These are phyloP conservation scores for Monomorium pharaonis DNA, from an alignment of 1,140 invertebrate genomes.

Conservation along the genomic window DNA sequence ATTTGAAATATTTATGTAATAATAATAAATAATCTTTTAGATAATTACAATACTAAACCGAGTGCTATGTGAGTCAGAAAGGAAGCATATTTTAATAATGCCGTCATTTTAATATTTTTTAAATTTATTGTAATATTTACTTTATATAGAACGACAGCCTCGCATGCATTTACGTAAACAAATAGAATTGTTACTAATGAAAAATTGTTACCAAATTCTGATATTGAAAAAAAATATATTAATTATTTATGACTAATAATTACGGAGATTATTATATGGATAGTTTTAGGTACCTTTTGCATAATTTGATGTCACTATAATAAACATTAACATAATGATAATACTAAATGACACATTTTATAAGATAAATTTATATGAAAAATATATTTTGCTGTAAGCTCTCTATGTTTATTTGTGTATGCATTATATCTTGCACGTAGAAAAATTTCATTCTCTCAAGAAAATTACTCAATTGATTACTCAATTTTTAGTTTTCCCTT, in stretches of 20 bases:
- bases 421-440: background rate
- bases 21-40: background rate
- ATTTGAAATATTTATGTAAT: background rate
- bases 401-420: background rate
- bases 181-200: background rate
- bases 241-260: background rate
- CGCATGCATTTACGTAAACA: background rate
- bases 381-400: background rate
- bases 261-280: background rate
- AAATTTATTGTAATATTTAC: background rate
- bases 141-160: background rate
- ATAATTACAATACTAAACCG: background rate
- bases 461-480: too few relatives aligned
- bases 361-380: background rate
- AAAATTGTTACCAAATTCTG: background rate
- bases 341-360: background rate
- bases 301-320: background rate
- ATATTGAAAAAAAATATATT: background rate
- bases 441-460: too few relatives aligned
- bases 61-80: background rate
- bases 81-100: background rate
- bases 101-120: background rate
- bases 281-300: background rate
- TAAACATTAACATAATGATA: background rate
- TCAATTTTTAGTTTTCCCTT: too few relatives aligned